These are phyloP conservation scores for Lithophane semibrunnea DNA, from an alignment of 2,888 invertebrate species.

Conservation along the genomic window DNA sequence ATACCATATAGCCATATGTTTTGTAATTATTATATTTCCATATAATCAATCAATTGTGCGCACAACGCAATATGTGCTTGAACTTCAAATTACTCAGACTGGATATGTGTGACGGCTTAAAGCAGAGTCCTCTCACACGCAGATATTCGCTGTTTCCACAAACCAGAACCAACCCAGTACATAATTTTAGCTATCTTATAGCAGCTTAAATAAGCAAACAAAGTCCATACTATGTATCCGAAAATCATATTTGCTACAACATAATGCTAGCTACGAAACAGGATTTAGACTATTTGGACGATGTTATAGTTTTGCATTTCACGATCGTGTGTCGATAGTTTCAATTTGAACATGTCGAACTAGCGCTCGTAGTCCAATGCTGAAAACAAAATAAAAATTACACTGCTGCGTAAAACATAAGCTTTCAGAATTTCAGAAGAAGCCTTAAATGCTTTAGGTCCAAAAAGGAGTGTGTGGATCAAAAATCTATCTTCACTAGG, in stretches of 20 bases:
- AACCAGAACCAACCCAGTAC: neutral
- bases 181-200: neutral
- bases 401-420: neutral
- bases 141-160: neutral
- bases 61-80: neutral
- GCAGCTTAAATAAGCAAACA: neutral
- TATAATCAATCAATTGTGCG: neutral
- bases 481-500: neutral
- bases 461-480: neutral
- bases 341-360: constrained; percentile 13
- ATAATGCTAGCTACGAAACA: constrained; percentile 1
- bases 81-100: neutral
- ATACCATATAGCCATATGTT: neutral
- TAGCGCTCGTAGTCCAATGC: neutral
- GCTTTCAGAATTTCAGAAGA: neutral
- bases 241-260: neutral
- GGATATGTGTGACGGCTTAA: neutral
- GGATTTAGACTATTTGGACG: neutral
- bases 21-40: neutral
- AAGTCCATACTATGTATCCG: neutral
- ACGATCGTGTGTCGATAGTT: constrained; percentile 13
- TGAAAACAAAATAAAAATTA: constrained; percentile 27
- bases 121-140: neutral
- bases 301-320: constrained; percentile 28
- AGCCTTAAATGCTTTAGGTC: neutral